These are phyloP conservation scores for Ctenodactylus gundi DNA, from an alignment of 2,113 vertebrate genomes.

Conservation along the genomic window DNA sequence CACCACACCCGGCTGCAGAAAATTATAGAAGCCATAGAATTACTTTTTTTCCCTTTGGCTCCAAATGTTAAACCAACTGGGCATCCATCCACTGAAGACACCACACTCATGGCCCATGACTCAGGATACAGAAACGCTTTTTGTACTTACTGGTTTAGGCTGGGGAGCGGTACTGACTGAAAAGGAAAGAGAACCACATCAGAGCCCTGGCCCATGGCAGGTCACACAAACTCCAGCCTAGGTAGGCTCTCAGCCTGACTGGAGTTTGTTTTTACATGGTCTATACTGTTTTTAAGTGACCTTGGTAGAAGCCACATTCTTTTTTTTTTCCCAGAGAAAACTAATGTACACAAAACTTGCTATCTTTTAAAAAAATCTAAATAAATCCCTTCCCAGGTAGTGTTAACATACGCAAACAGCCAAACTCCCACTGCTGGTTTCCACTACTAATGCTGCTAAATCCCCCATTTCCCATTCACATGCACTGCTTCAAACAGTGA, in stretches of 20 bases:
- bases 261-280: not conserved
- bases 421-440: not conserved
- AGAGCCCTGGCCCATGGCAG: constrained; percentile 15
- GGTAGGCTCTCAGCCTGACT: not conserved
- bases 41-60: constrained; percentile 21
- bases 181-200: constrained; percentile 75
- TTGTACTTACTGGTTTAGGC: constrained; percentile 93
- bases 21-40: constrained; percentile 21
- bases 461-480: not conserved
- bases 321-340: not conserved
- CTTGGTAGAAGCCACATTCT: not conserved
- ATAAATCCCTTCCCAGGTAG: not conserved
- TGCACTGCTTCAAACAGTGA: not conserved
- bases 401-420: not conserved
- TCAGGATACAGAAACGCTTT: constrained; percentile 49
- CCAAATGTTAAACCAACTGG: constrained; percentile 41
- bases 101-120: not conserved
- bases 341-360: not conserved
- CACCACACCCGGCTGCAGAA: too few relatives aligned
- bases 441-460: not conserved
- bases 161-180: constrained; percentile 97
- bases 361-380: not conserved
- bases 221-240: not conserved
- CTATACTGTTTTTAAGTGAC: not conserved
- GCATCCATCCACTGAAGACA: not conserved